Percentiles rank a stretch among this genome's conserved stretches.
Conservation (phyloP, 2,113 vertebrate species). For the Muscicapa adusta region DNA sequence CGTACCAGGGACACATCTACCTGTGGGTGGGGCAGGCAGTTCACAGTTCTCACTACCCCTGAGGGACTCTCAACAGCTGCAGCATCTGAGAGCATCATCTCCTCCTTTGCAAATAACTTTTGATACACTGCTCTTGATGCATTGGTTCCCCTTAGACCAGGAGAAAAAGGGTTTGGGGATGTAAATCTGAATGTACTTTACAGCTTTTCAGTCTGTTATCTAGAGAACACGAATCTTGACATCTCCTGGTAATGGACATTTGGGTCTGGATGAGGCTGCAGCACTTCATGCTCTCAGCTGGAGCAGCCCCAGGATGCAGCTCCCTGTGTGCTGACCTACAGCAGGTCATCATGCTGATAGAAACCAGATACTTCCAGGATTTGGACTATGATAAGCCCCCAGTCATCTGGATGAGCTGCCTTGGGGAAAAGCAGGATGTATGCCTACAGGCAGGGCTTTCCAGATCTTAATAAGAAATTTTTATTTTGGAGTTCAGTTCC, state of each 20-base stretch:
- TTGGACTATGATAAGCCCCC: neutral
- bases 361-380: neutral
- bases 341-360: neutral
- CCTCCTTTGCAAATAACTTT: neutral
- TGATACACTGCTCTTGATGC: neutral
- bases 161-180: neutral
- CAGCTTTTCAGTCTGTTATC: neutral
- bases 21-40: neutral
- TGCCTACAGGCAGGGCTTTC: neutral
- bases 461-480: neutral
- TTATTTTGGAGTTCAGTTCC: neutral
- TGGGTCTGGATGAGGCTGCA: neutral
- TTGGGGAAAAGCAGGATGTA: neutral
- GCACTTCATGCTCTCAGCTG: neutral
- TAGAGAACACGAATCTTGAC: neutral
- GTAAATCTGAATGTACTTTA: neutral
- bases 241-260: fast-evolving
- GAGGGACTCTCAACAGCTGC: neutral
- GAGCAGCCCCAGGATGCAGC: neutral
- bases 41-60: neutral
- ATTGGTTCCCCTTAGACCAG: neutral
- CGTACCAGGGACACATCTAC: neutral
- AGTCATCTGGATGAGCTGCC: neutral
- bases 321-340: neutral
- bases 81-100: neutral